Percentiles rank a stretch among this genome's conserved stretches.
Evolutionary conservation across 2,797 vertebrate species (phyloP).

Genomic region (Hemibagrus guttatus): DNA sequence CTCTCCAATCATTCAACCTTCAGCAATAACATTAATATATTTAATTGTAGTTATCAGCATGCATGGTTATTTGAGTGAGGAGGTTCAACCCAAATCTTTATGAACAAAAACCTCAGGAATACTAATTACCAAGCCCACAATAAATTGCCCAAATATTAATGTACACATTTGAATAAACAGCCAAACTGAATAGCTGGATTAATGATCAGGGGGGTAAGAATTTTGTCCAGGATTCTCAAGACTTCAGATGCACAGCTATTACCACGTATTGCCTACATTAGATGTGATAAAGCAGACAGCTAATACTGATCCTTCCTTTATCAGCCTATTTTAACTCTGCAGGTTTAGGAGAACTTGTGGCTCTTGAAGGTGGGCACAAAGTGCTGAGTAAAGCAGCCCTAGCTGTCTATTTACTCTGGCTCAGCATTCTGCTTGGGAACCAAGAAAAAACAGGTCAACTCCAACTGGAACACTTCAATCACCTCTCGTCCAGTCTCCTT

Average conservation of each 20-base stretch:
- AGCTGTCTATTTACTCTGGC: constrained; percentile 23
- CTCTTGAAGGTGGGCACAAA: constrained; percentile 12
- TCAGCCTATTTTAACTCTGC: neutral
- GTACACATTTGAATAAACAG: neutral
- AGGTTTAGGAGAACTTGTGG: neutral
- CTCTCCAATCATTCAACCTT: no score
- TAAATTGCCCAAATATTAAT: neutral
- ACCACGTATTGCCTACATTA: neutral
- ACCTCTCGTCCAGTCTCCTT: constrained; percentile 33
- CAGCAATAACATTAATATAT: neutral
- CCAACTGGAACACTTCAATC: constrained; percentile 42
- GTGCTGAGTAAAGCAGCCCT: constrained; percentile 2
- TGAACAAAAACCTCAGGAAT: neutral
- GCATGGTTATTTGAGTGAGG: neutral
- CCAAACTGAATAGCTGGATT: neutral
- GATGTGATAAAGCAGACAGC: neutral
- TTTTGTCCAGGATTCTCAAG: neutral
- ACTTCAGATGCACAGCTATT: neutral
- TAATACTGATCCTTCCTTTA: neutral
- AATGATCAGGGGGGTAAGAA: neutral
- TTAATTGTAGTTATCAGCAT: neutral
- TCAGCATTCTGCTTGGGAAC: constrained; percentile 37
- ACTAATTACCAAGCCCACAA: neutral
- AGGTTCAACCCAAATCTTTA: neutral
- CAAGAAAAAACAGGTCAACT: constrained; percentile 39